Percentiles rank a stretch among this genome's conserved stretches.
Conservation (phyloP, 2,113 vertebrate species). For the Erpornis zantholeuca region DNA sequence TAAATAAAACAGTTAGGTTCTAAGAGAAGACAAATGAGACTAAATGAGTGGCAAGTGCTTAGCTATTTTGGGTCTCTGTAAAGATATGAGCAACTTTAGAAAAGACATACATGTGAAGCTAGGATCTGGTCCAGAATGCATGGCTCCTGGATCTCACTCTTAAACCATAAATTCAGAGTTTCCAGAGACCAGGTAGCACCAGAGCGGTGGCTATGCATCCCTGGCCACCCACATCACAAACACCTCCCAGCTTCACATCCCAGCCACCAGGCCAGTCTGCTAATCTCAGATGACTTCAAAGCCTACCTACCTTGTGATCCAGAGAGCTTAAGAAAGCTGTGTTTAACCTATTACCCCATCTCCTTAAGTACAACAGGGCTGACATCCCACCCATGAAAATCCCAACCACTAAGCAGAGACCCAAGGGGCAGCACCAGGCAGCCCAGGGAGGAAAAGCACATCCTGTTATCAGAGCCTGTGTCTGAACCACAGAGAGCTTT, state of each 20-base stretch:
- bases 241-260: not conserved
- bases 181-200: not conserved
- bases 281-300: constrained; percentile 33
- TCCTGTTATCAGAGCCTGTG: not conserved
- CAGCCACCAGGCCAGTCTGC: not conserved
- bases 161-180: not conserved
- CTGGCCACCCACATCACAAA: not conserved
- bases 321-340: not conserved
- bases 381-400: not conserved
- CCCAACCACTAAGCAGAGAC: not conserved
- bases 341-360: not conserved
- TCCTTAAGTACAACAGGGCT: not conserved
- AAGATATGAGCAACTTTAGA: not conserved
- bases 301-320: not conserved
- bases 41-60: not conserved
- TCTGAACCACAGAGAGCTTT: not conserved
- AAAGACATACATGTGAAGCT: not conserved
- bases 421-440: not conserved
- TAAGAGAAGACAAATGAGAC: not conserved
- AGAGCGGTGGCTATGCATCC: not conserved
- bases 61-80: not conserved
- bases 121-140: not conserved
- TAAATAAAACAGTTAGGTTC: not conserved
- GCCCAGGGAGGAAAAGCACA: not conserved
- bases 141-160: not conserved